Evolutionary conservation across 2,797 vertebrate species (phyloP).

Genomic region (Pantherophis alleghaniensis): DNA sequence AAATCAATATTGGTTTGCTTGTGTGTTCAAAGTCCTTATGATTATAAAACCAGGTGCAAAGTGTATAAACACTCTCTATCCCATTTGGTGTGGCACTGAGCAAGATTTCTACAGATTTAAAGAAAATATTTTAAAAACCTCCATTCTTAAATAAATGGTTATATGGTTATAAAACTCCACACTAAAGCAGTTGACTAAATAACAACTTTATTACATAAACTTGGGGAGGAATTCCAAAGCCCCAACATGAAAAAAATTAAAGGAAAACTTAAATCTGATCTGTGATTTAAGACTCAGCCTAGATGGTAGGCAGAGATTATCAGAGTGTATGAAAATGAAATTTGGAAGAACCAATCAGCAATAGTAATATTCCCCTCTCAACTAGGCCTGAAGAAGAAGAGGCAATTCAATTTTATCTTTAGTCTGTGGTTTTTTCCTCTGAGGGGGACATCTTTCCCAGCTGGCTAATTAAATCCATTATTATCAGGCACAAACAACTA

Average conservation of each 20-base stretch:
- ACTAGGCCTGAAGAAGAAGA: background rate
- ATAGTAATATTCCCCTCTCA: background rate
- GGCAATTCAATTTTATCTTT: background rate
- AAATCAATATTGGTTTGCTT: background rate
- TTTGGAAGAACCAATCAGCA: background rate
- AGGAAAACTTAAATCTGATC: background rate
- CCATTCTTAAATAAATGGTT: background rate
- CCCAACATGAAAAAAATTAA: background rate
- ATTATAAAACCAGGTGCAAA: background rate
- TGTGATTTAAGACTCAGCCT: background rate
- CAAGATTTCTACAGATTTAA: background rate
- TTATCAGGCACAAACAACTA: background rate
- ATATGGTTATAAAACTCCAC: background rate
- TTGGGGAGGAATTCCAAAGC: background rate
- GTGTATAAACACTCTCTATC: background rate
- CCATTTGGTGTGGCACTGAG: background rate
- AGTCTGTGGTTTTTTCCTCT: background rate
- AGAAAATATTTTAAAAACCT: background rate
- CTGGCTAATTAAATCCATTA: background rate
- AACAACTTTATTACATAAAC: background rate
- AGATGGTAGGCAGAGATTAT: background rate
- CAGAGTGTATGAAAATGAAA: background rate
- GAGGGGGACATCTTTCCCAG: background rate
- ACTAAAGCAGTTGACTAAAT: background rate
- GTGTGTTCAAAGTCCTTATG: background rate